These are phyloP conservation scores for Raja brachyura DNA, from an alignment of 2,113 vertebrate species.

Conservation along the genomic window DNA sequence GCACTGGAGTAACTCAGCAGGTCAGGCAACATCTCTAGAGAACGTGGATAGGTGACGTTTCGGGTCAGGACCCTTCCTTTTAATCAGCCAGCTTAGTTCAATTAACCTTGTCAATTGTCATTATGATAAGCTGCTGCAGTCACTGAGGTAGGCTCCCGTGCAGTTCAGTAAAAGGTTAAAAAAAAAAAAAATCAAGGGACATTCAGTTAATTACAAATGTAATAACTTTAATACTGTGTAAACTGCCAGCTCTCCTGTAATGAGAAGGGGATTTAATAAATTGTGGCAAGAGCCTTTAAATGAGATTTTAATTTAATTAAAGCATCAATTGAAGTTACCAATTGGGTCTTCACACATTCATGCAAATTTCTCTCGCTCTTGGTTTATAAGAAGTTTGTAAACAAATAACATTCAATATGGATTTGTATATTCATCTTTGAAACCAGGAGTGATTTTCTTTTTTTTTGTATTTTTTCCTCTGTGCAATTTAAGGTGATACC, in stretches of 20 bases:
- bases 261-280: slow-evolving; percentile 1
- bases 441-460: background rate
- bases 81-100: slow-evolving; percentile 26
- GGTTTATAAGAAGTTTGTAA: background rate
- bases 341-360: background rate
- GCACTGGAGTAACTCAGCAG: no score
- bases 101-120: slow-evolving; percentile 27
- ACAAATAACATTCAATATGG: background rate
- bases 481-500: background rate
- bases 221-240: slow-evolving; percentile 17
- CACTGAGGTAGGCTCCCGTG: background rate
- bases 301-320: slow-evolving; percentile 34
- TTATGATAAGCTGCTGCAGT: background rate
- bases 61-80: no score
- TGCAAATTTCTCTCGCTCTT: background rate
- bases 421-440: background rate
- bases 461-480: background rate
- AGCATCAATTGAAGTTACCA: background rate
- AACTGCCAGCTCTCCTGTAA: background rate
- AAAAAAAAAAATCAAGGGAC: slow-evolving; percentile 10
- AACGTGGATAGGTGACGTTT: no score
- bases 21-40: no score
- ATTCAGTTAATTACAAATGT: background rate
- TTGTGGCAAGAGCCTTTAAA: slow-evolving; percentile 11
- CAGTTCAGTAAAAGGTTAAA: background rate